phyloP scores from a whole-genome alignment of 1,140 invertebrate genomes.

The Probaryconus sp. region DNA sequence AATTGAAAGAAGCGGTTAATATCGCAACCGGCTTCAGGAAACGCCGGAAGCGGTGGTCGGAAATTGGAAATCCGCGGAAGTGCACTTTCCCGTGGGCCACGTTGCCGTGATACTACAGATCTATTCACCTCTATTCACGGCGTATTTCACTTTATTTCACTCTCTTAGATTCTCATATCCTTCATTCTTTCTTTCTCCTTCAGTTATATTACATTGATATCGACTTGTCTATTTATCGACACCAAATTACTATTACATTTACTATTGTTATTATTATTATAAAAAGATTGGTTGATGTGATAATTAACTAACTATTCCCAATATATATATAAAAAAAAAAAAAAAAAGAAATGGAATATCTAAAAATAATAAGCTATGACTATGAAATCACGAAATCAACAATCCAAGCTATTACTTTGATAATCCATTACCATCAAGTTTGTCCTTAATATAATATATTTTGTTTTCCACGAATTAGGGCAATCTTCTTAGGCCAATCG shows the following conservation, averaged over 20 bases:
- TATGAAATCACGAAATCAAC: too few species aligned
- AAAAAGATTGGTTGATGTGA: too few species aligned
- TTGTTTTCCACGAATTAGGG: too few species aligned
- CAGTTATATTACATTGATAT: conserved; percentile 20
- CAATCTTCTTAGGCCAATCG: too few species aligned
- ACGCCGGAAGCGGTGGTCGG: conserved; percentile 13
- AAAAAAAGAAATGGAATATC: too few species aligned
- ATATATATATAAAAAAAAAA: too few species aligned
- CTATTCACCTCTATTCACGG: conserved; percentile 13
- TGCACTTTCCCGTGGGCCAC: conserved; percentile 34
- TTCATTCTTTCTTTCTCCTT: conserved; percentile 6
- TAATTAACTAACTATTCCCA: too few species aligned
- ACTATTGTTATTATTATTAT: too few species aligned
- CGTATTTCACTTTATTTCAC: conserved; percentile 25
- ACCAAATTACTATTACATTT: background rate
- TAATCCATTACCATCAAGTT: too few species aligned
- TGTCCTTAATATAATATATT: too few species aligned
- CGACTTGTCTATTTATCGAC: conserved; percentile 16
- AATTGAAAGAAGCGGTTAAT: conserved; percentile 41
- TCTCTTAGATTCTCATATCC: conserved; percentile 1
- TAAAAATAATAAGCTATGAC: too few species aligned
- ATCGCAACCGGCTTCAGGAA: conserved; percentile 16
- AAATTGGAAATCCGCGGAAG: conserved; percentile 40
- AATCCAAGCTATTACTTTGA: too few species aligned
- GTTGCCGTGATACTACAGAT: conserved; percentile 7